These are phyloP conservation scores for Thymelicus sylvestris DNA, from an alignment of 2,888 invertebrate genomes.

Conservation along the genomic window DNA sequence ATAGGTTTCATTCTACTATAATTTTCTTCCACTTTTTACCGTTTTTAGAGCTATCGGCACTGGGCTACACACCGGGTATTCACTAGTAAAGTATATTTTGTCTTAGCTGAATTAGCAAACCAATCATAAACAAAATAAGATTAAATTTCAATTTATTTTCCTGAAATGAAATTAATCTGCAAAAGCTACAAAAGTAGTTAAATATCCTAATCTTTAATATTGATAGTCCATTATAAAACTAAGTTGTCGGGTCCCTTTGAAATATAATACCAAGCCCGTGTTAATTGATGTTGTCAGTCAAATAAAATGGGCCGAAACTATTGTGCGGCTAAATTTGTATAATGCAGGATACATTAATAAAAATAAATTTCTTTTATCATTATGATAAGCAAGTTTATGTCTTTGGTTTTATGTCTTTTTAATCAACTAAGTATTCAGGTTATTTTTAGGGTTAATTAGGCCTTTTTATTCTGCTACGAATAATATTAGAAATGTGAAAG, in stretches of 20 bases:
- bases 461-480: too few relatives aligned
- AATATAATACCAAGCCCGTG: conserved; percentile 76
- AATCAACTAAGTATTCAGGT: too few relatives aligned
- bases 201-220: conserved; percentile 57
- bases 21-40: too few relatives aligned
- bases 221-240: conserved; percentile 75
- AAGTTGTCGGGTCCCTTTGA: conserved; percentile 72
- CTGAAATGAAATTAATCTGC: neutral
- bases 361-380: neutral
- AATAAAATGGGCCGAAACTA: conserved; percentile 62
- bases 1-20: too few relatives aligned
- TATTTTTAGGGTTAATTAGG: too few relatives aligned
- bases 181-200: neutral
- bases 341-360: neutral
- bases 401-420: too few relatives aligned
- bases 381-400: too few relatives aligned
- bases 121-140: neutral
- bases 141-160: neutral
- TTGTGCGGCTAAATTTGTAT: conserved; percentile 13
- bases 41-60: too few relatives aligned
- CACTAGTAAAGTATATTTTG: too few relatives aligned
- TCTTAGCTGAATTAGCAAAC: too few relatives aligned
- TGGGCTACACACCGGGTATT: too few relatives aligned
- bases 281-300: conserved; percentile 84
- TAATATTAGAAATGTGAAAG: too few relatives aligned